Conservation (phyloP, 2,888 invertebrate species). For the Camptogramma bilineatum region DNA sequence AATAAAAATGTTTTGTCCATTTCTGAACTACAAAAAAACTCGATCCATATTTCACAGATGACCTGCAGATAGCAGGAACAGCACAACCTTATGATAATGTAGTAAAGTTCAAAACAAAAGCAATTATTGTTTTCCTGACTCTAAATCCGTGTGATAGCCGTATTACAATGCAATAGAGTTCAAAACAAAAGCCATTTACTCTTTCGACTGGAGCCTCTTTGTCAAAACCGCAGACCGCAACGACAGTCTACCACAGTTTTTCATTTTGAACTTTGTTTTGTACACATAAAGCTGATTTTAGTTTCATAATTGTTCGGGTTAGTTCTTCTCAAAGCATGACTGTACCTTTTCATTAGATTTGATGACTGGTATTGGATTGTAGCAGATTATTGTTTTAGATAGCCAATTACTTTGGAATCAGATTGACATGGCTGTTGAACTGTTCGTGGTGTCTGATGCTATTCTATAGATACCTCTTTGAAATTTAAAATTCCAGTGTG, state of each 20-base stretch:
- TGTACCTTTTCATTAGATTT: slow-evolving; percentile 33
- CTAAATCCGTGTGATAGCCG: slow-evolving; percentile 5
- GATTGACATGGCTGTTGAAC: not conserved
- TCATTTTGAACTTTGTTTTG: slow-evolving; percentile 18
- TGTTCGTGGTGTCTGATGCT: not conserved
- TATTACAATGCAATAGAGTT: slow-evolving; percentile 17
- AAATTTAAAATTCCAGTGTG: too few species aligned
- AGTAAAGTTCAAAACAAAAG: slow-evolving; percentile 13
- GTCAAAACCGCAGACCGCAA: slow-evolving; percentile 34
- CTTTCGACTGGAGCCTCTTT: slow-evolving; percentile 21
- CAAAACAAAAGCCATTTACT: not conserved
- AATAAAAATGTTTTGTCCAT: slow-evolving; percentile 25
- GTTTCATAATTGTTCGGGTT: not conserved
- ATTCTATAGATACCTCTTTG: too few species aligned
- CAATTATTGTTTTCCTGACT: not conserved
- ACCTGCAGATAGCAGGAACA: slow-evolving; percentile 4
- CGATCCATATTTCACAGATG: slow-evolving; percentile 37
- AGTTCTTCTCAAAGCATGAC: slow-evolving; percentile 26
- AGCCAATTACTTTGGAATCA: slow-evolving; percentile 19
- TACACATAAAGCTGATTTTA: slow-evolving; percentile 1
- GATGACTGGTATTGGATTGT: slow-evolving; percentile 29
- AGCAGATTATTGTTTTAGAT: slow-evolving; percentile 39
- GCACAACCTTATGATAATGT: slow-evolving; percentile 11
- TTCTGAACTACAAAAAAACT: slow-evolving; percentile 30
- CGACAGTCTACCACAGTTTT: slow-evolving; percentile 19